phyloP scores from a whole-genome alignment of 2,888 invertebrate species.

The Drosophila mercatorum region DNA sequence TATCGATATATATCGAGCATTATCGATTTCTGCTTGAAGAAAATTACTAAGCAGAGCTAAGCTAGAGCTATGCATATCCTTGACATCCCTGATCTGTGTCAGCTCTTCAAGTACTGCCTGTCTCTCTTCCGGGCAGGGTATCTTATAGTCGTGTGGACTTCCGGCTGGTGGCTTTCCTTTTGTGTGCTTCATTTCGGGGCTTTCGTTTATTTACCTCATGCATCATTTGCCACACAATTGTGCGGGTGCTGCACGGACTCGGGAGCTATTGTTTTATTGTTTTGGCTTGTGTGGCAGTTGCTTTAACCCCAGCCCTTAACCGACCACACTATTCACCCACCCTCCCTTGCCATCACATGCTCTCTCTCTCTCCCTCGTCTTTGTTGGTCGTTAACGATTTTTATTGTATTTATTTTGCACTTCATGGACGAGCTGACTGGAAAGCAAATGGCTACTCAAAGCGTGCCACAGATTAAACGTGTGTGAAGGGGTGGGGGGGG shows the following conservation, averaged over 20 bases:
- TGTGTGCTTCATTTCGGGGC: conserved; percentile 7
- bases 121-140: neutral
- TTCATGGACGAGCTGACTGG: conserved; percentile 44
- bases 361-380: neutral
- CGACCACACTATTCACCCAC: neutral
- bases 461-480: conserved; percentile 14
- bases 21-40: neutral
- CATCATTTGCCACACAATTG: conserved; percentile 40
- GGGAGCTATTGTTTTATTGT: conserved; percentile 51
- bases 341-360: no score
- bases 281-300: conserved; percentile 40
- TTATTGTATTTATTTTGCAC: conserved; percentile 70
- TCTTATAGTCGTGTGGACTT: neutral
- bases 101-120: neutral
- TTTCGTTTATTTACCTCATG: conserved; percentile 49
- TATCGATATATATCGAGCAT: neutral
- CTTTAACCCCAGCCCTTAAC: neutral
- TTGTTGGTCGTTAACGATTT: conserved; percentile 44
- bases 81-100: neutral
- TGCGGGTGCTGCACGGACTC: neutral
- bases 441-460: conserved; percentile 28
- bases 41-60: neutral
- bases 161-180: neutral
- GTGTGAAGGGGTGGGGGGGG: conserved; percentile 8
- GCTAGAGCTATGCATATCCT: neutral